Evolutionary conservation across 2,113 vertebrate genomes (phyloP).

Genomic region (Rattus norvegicus): GRCr8 NC_086026.1:72241501-72242000

Average conservation of each 20-base stretch:
- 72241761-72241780: conserved; percentile 20
- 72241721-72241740: neutral
- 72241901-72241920: neutral
- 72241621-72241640: neutral
- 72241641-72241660: neutral
- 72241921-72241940: neutral
- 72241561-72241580: neutral
- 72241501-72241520: neutral
- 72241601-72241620: neutral
- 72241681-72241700: neutral
- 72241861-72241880: conserved; percentile 14
- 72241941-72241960: neutral
- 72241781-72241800: conserved; percentile 13
- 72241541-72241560: neutral
- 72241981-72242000: neutral
- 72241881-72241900: neutral
- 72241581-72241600: neutral
- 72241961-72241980: neutral
- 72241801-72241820: neutral
- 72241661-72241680: neutral
- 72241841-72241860: conserved; percentile 43
- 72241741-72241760: conserved; percentile 21
- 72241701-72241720: conserved; percentile 28
- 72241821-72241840: neutral
- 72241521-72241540: neutral